Percentiles rank a stretch among this genome's conserved stretches.
Evolutionary conservation across 2,888 invertebrate genomes (phyloP).

Genomic region (Pteria penguin): DNA sequence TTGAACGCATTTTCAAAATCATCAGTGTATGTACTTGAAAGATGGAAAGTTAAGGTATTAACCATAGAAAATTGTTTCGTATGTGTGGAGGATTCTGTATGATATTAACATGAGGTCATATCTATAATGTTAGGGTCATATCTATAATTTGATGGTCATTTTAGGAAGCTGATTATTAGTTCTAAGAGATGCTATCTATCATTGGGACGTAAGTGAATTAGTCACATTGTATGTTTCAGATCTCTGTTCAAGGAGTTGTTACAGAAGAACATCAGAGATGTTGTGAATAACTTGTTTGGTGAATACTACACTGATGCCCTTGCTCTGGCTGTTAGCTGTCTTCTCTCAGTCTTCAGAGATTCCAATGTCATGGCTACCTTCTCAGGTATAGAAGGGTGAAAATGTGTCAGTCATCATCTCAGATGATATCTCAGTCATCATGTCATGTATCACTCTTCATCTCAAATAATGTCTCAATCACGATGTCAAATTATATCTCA

Average conservation of each 20-base stretch:
- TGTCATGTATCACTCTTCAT: too few species aligned
- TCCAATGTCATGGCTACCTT: constrained; percentile 14
- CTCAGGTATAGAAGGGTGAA: not conserved
- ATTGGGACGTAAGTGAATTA: not conserved
- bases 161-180: not conserved
- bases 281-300: constrained; percentile 40
- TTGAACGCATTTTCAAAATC: too few species aligned
- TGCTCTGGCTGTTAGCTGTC: constrained; percentile 29
- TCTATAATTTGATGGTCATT: too few species aligned
- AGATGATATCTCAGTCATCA: too few species aligned
- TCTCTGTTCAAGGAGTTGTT: constrained; percentile 53
- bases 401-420: constrained; percentile 2
- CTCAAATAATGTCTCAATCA: too few species aligned
- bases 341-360: constrained; percentile 19
- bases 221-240: constrained; percentile 28
- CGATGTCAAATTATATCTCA: too few species aligned
- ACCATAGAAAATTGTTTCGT: too few species aligned
- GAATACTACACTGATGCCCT: constrained; percentile 34
- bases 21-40: too few species aligned
- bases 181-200: not conserved
- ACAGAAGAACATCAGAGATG: constrained; percentile 43
- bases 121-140: not conserved
- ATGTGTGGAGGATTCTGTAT: too few species aligned
- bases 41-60: too few species aligned
- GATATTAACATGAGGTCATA: not conserved